phyloP scores from a whole-genome alignment of 2,797 vertebrate genomes.

The Lindbergichthys nudifrons region DNA sequence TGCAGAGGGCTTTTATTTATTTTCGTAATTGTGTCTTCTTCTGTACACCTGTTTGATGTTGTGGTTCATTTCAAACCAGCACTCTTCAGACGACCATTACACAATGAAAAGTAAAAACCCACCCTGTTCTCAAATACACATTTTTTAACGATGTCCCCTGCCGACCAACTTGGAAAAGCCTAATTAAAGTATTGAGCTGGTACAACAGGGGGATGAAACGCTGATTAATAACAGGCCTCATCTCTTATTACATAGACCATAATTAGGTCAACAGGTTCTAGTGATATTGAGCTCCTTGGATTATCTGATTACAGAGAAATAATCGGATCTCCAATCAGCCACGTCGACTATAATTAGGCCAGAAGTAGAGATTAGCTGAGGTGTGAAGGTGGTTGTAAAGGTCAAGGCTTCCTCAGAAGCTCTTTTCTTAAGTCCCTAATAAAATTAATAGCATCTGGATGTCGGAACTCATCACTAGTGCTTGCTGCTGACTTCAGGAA shows the following conservation, averaged over 20 bases:
- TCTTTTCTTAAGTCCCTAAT: constrained; percentile 48
- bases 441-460: constrained; percentile 49
- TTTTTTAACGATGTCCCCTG: constrained; percentile 26
- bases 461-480: constrained; percentile 26
- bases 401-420: constrained; percentile 62
- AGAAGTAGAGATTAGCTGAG: constrained; percentile 54
- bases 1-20: not conserved
- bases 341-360: constrained; percentile 59
- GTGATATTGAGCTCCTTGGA: constrained; percentile 60
- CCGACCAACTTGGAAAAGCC: constrained; percentile 37
- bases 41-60: not conserved
- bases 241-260: constrained; percentile 60
- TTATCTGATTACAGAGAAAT: constrained; percentile 69
- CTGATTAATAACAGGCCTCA: constrained; percentile 65
- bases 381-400: constrained; percentile 69
- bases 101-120: constrained; percentile 31
- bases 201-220: constrained; percentile 38
- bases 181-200: constrained; percentile 47
- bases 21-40: not conserved
- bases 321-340: constrained; percentile 62
- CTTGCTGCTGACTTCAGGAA: constrained; percentile 18
- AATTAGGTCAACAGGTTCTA: constrained; percentile 65
- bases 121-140: constrained; percentile 15
- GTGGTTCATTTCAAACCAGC: not conserved
- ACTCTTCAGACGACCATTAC: not conserved